phyloP scores from a whole-genome alignment of 2,113 vertebrate species.

The Perognathus longimembris region DNA sequence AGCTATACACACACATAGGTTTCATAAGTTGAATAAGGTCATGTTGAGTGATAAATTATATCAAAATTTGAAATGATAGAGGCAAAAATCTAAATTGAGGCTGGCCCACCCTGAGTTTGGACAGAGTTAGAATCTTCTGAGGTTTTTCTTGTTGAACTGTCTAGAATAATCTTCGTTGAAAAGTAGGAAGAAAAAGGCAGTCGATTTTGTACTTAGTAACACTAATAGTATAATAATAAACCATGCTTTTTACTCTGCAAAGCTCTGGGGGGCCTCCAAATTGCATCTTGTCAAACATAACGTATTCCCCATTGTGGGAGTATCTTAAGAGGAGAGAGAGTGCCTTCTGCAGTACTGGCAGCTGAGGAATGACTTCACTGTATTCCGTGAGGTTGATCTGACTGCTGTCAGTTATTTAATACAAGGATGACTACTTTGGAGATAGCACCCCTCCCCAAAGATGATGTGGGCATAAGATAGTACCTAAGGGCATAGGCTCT shows the following conservation, averaged over 20 bases:
- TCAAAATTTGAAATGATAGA: constrained; percentile 41
- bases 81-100: constrained; percentile 37
- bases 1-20: background rate
- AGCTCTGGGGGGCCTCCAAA: background rate
- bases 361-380: background rate
- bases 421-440: background rate
- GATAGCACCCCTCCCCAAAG: background rate
- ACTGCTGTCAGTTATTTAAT: background rate
- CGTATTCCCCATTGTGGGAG: background rate
- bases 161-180: background rate
- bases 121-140: background rate
- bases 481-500: background rate
- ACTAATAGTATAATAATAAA: background rate
- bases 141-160: constrained; percentile 23
- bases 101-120: constrained; percentile 54
- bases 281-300: constrained; percentile 13
- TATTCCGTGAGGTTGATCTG: background rate
- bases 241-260: background rate
- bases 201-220: constrained; percentile 23
- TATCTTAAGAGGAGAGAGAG: background rate
- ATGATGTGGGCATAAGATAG: background rate
- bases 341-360: background rate
- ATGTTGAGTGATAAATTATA: constrained; percentile 66
- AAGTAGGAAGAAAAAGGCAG: background rate
- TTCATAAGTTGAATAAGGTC: constrained; percentile 53